Conservation (phyloP, 2,113 vertebrate species). For the Corythornis vintsioides region DNA sequence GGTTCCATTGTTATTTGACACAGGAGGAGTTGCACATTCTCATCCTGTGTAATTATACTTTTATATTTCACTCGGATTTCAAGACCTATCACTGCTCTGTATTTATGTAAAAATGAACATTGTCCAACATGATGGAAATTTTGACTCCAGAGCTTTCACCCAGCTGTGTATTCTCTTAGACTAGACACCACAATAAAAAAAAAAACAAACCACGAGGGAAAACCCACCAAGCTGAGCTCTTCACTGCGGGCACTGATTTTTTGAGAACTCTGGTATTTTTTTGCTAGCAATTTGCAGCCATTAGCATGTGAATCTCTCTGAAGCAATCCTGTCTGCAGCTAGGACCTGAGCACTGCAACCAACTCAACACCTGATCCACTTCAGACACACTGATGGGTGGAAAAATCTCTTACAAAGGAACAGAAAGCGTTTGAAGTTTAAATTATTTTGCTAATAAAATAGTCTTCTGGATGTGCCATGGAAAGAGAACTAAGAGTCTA, state of each 20-base stretch:
- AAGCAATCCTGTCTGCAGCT: neutral
- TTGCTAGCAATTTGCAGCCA: neutral
- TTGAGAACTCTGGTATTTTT: neutral
- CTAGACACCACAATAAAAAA: neutral
- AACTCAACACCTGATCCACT: neutral
- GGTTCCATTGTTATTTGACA: neutral
- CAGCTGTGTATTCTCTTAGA: neutral
- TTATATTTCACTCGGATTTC: neutral
- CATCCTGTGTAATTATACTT: neutral
- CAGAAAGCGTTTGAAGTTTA: neutral
- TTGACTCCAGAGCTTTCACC: neutral
- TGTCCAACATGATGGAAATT: neutral
- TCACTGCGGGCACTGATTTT: neutral
- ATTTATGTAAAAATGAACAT: neutral
- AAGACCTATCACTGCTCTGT: neutral
- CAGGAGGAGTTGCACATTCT: neutral
- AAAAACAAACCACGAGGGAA: neutral
- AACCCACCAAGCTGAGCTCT: neutral
- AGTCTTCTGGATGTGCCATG: neutral
- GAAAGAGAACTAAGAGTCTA: neutral
- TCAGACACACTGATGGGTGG: neutral
- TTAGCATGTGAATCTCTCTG: neutral
- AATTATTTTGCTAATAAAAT: neutral
- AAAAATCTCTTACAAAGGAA: neutral
- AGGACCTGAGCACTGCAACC: neutral